These are phyloP conservation scores for Bos taurus DNA, from an alignment of 2,113 vertebrate genomes.

Conservation along the genomic window DNA sequence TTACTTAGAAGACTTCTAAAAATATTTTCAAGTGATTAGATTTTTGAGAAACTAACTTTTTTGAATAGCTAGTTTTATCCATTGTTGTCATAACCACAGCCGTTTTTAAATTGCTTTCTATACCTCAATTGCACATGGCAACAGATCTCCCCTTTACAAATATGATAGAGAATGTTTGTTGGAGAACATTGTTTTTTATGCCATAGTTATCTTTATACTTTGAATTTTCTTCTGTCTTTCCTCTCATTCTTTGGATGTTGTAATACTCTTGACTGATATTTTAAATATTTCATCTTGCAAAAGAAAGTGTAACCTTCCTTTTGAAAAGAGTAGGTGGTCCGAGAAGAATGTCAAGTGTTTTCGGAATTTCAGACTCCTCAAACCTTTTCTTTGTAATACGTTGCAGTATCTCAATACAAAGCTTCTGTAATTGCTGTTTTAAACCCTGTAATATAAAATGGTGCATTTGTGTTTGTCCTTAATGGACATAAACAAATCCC, in stretches of 20 bases:
- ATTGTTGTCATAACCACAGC: slow-evolving; percentile 46
- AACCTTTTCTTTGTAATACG: neutral
- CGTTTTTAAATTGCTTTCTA: slow-evolving; percentile 12
- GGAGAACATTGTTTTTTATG: slow-evolving; percentile 18
- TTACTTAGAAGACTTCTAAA: neutral
- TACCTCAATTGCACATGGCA: slow-evolving; percentile 11
- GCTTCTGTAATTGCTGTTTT: neutral
- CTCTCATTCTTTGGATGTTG: slow-evolving; percentile 54
- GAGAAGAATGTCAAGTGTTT: neutral
- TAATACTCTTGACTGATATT: slow-evolving; percentile 27
- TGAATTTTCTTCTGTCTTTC: slow-evolving; percentile 46
- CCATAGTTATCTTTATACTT: slow-evolving; percentile 51
- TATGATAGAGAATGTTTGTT: neutral
- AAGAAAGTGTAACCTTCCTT: neutral
- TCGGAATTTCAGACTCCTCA: neutral
- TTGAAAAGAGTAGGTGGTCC: neutral
- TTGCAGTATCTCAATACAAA: neutral
- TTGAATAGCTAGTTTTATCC: slow-evolving; percentile 16
- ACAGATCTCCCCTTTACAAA: slow-evolving; percentile 41
- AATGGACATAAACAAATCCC: slow-evolving; percentile 56
- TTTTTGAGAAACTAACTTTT: neutral
- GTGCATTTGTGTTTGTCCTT: slow-evolving; percentile 43
- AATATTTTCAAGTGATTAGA: slow-evolving; percentile 17
- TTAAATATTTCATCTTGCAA: slow-evolving; percentile 47
- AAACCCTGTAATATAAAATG: slow-evolving; percentile 4